phyloP scores from a whole-genome alignment of 2,888 invertebrate genomes.

The Diarsia rubi region DNA sequence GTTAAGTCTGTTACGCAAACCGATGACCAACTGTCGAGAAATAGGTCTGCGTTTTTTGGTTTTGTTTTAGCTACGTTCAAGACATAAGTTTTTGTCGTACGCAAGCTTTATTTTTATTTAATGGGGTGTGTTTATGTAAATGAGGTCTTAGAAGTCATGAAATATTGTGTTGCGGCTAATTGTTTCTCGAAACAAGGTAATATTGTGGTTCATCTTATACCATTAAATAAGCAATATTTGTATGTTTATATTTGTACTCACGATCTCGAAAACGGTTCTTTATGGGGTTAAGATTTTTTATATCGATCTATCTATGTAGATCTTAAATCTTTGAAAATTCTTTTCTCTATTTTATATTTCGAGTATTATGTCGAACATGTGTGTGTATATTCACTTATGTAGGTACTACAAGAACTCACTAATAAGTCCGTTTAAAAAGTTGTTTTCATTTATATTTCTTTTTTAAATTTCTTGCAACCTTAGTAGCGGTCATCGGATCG shows the following conservation, averaged over 20 bases:
- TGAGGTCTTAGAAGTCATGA: neutral
- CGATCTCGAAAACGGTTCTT: too few relatives aligned
- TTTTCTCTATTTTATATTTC: too few relatives aligned
- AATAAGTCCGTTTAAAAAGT: neutral
- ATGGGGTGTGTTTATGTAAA: neutral
- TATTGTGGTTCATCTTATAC: too few relatives aligned
- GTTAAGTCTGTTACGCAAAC: conserved; percentile 53
- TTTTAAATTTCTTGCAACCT: conserved; percentile 9
- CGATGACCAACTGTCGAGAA: conserved; percentile 48
- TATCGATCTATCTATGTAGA: too few relatives aligned
- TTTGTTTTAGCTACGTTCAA: conserved; percentile 23
- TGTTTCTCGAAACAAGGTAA: neutral
- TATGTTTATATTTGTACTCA: too few relatives aligned
- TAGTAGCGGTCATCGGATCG: conserved; percentile 40
- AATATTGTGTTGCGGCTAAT: neutral
- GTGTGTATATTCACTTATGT: neutral
- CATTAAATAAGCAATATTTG: too few relatives aligned
- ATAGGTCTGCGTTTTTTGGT: conserved; percentile 26
- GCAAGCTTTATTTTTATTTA: neutral
- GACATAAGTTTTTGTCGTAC: neutral
- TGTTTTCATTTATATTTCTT: neutral
- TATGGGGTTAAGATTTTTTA: too few relatives aligned
- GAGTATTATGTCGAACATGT: neutral
- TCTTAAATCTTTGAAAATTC: too few relatives aligned
- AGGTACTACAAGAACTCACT: neutral